Base-by-base conservation (phyloP, 2,888 invertebrate genomes). In the Acanthosepion esculentum region DNA sequence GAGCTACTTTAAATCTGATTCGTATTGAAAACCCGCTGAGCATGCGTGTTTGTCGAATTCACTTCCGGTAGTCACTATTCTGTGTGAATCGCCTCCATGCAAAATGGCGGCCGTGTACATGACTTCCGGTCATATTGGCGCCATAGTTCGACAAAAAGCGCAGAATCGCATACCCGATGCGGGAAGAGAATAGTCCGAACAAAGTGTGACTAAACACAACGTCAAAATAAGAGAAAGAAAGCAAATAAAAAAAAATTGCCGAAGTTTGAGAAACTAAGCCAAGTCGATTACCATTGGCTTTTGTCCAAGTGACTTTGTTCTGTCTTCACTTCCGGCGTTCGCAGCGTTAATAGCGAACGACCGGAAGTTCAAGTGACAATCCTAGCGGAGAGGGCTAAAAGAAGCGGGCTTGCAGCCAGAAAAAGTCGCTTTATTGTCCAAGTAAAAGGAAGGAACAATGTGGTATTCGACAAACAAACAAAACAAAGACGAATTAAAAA, bases 61-160 rank as follows among this genome's bases (percentile, higher is more conserved):
- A 78, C 78, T 78, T 78, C 78, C 78, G 78, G 78, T n/a, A 33
- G 33, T n/a, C n/a, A 12, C 78, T 78, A 33, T 78, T n/a, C 78
- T 12, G n/a, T 33, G 29, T 23, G 64, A 64, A 33, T 33, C n/a
- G n/a, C 78, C 78, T 78, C 78, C 78, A 78, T 78, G n/a, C 78
- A 78, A 78, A 78, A 78, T 78, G 78, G n/a, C n/a, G n/a, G 18
- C 78, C n/a, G 78, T 78, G 78, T 78, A 78, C 78, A 78, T 78
- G n/a, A 78, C 78, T 78, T 78, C 78, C 78, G 78, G 78, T 78
- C 78, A 78, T n/a, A 78, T 78, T 78, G 78, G 78, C 78, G 78
- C 78, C 78, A 78, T 33, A 78, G 78, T 78, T n/a, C 18, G 78
- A 15, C 78, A 78, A n/a, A 78, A 15, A 78, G 78, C n/a, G n/a